phyloP scores from a whole-genome alignment of 2,797 vertebrate genomes.

The Crocodylus rhombifer region DNA sequence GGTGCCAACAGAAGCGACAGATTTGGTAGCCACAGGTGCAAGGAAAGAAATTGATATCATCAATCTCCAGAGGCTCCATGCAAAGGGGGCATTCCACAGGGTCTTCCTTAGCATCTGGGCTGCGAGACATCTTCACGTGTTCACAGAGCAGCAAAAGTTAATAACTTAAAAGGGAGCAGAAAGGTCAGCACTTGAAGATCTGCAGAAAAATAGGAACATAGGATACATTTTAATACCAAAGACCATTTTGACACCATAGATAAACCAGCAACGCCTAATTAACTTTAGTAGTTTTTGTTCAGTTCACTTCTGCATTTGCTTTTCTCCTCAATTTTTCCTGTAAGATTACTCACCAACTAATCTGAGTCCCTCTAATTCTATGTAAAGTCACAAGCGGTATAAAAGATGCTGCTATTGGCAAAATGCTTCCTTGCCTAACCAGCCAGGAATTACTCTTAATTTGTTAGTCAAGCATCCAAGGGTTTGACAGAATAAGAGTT shows the following conservation, averaged over 20 bases:
- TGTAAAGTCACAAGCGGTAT: accelerated
- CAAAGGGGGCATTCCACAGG: conserved; percentile 99
- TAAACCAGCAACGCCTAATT: neutral
- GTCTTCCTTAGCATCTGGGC: conserved; percentile 98
- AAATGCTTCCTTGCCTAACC: neutral
- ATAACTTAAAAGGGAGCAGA: conserved; percentile 84
- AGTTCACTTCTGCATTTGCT: neutral
- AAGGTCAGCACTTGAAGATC: conserved; percentile 79
- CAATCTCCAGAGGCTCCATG: conserved; percentile 99
- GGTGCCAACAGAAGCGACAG: conserved; percentile 99
- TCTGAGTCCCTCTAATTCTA: neutral
- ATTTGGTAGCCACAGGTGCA: conserved; percentile 99
- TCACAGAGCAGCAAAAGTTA: conserved; percentile 84
- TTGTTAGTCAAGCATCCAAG: neutral
- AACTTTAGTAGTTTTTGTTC: neutral
- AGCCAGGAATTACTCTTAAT: neutral
- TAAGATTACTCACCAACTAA: neutral
- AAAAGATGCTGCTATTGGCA: neutral
- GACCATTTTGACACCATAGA: neutral
- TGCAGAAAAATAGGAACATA: conserved; percentile 58
- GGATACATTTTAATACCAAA: neutral
- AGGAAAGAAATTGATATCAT: conserved; percentile 99
- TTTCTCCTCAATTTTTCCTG: neutral
- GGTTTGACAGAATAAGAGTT: neutral
- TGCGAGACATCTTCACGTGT: conserved; percentile 94